phyloP scores from a whole-genome alignment of 2,113 vertebrate genomes.

The Oreochromis spilurus region DNA sequence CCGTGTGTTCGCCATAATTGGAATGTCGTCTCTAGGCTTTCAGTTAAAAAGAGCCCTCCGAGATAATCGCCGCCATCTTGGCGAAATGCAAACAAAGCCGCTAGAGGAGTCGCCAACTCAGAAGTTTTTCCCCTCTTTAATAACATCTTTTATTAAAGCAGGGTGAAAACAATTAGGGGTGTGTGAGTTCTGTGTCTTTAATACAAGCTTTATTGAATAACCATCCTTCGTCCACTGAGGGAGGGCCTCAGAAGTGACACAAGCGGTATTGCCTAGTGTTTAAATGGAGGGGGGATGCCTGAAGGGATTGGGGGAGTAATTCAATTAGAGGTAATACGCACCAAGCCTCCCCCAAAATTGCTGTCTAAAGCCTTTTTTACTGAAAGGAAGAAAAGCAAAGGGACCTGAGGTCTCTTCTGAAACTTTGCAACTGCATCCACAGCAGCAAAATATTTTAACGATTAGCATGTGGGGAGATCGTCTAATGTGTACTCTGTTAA shows the following conservation, averaged over 20 bases:
- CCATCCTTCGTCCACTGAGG: conserved; percentile 16
- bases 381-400: conserved; percentile 12
- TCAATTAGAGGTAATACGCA: conserved; percentile 61
- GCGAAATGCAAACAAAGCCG: conserved; percentile 50
- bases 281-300: conserved; percentile 24
- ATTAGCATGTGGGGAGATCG: background rate
- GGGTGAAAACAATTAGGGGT: conserved; percentile 64
- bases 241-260: conserved; percentile 44
- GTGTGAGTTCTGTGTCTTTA: conserved; percentile 48
- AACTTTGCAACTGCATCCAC: background rate
- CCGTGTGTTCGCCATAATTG: conserved; percentile 48
- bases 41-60: conserved; percentile 20
- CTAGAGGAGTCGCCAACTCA: conserved; percentile 24
- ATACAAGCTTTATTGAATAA: conserved; percentile 61
- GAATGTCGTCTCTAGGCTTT: conserved; percentile 53
- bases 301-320: conserved; percentile 55
- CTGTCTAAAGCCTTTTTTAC: conserved; percentile 34
- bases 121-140: conserved; percentile 45
- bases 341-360: conserved; percentile 37
- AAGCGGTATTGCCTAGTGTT: conserved; percentile 37
- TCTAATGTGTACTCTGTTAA: background rate
- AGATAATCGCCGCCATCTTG: conserved; percentile 66
- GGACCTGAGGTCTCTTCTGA: background rate
- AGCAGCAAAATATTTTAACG: background rate
- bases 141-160: conserved; percentile 65